Evolutionary conservation across 2,888 invertebrate species (phyloP).

Genomic region (Tolmerus cingulatus): DNA sequence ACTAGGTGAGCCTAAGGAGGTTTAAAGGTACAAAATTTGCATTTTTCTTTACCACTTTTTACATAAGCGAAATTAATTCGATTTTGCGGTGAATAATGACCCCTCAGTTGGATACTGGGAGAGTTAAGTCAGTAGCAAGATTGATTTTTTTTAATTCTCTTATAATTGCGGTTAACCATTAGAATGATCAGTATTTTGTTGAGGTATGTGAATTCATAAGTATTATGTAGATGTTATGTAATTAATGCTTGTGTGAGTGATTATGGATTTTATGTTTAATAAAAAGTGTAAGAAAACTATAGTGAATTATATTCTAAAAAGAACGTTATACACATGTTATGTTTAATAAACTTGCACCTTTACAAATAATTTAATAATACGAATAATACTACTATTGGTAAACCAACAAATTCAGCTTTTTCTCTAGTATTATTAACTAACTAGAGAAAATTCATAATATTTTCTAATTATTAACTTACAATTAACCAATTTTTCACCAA

Average conservation of each 20-base stretch:
- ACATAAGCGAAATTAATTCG: not conserved
- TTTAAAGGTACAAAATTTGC: not conserved
- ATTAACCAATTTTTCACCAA: too few species aligned
- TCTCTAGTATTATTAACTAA: too few species aligned
- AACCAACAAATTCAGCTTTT: too few species aligned
- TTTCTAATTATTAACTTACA: too few species aligned
- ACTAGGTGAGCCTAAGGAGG: not conserved
- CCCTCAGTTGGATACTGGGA: not conserved
- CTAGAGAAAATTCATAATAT: too few species aligned
- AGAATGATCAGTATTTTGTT: not conserved
- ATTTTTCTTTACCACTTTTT: not conserved
- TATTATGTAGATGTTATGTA: not conserved
- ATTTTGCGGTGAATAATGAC: not conserved
- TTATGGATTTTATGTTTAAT: not conserved
- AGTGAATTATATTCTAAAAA: not conserved
- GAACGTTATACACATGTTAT: not conserved
- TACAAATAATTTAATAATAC: not conserved
- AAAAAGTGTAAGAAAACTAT: not conserved
- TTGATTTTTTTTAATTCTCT: not conserved
- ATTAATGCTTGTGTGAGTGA: not conserved
- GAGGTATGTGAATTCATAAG: not conserved
- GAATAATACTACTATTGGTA: not conserved
- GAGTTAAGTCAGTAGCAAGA: not conserved
- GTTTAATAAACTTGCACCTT: not conserved
- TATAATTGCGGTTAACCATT: not conserved